Percentiles rank a stretch among this genome's conserved stretches.
These are phyloP conservation scores for Lithobates sylvaticus DNA, from an alignment of 2,797 vertebrate species.

Conservation along the genomic window DNA sequence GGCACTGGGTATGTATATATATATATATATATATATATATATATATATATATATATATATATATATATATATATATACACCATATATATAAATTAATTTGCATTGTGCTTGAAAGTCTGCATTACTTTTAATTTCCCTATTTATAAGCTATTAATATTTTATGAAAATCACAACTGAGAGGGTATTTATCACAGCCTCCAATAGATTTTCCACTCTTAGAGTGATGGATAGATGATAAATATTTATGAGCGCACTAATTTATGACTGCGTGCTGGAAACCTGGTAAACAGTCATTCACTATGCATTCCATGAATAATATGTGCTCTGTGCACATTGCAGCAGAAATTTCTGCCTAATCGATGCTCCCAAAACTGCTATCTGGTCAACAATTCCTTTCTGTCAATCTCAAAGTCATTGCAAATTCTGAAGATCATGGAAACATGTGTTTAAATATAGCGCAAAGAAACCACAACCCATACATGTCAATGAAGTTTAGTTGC, in stretches of 20 bases:
- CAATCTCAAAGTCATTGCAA: not conserved
- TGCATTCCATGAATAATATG: constrained; percentile 7
- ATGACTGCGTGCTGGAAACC: constrained; percentile 16
- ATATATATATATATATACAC: no score
- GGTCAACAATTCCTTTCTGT: not conserved
- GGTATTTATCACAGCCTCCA: constrained; percentile 47
- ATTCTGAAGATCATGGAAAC: not conserved
- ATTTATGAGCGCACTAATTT: constrained; percentile 42
- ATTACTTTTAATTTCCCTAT: constrained; percentile 34
- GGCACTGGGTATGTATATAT: no score
- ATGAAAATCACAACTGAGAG: constrained; percentile 12
- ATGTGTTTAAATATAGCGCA: no score
- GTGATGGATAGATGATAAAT: constrained; percentile 41
- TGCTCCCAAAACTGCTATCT: no score
- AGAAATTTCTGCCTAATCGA: not conserved
- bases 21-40: no score
- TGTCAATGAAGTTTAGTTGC: no score
- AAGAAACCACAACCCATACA: no score
- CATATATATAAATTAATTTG: not conserved
- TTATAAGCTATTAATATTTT: constrained; percentile 46
- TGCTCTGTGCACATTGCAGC: not conserved
- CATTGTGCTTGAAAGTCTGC: not conserved
- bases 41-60: no score
- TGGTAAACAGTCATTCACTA: constrained; percentile 13
- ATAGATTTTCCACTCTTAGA: constrained; percentile 39